Conservation (phyloP, 2,797 vertebrate species). For the Mionectes olivaceus region DNA sequence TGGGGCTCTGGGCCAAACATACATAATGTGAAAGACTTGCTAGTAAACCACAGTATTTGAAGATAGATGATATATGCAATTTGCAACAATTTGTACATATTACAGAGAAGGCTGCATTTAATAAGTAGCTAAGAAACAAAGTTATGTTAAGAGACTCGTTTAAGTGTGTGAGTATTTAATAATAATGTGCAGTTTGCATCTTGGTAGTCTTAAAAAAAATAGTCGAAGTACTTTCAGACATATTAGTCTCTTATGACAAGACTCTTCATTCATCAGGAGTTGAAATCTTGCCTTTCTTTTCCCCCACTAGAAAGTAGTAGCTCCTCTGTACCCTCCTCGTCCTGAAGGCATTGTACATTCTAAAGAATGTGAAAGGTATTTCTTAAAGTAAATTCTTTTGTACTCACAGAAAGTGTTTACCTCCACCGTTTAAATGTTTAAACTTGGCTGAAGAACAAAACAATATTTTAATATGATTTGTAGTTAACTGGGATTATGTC, state of each 20-base stretch:
- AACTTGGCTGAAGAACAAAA: background rate
- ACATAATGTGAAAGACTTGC: background rate
- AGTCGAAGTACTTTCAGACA: background rate
- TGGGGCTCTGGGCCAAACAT: constrained; percentile 18
- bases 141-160: background rate
- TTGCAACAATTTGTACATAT: constrained; percentile 11
- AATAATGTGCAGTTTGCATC: background rate
- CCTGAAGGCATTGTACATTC: background rate
- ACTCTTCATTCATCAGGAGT: background rate
- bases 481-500: background rate
- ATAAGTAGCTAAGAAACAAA: background rate
- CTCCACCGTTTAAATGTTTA: background rate
- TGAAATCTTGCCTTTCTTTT: background rate
- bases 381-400: constrained; percentile 8
- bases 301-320: background rate
- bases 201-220: background rate
- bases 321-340: background rate
- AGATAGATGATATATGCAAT: background rate
- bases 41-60: background rate
- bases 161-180: background rate
- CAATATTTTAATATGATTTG: background rate
- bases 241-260: background rate
- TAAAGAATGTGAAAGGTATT: constrained; percentile 17
- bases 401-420: background rate
- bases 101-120: background rate